phyloP scores from a whole-genome alignment of 2,797 vertebrate genomes.

The Enteromius treurensis region DNA sequence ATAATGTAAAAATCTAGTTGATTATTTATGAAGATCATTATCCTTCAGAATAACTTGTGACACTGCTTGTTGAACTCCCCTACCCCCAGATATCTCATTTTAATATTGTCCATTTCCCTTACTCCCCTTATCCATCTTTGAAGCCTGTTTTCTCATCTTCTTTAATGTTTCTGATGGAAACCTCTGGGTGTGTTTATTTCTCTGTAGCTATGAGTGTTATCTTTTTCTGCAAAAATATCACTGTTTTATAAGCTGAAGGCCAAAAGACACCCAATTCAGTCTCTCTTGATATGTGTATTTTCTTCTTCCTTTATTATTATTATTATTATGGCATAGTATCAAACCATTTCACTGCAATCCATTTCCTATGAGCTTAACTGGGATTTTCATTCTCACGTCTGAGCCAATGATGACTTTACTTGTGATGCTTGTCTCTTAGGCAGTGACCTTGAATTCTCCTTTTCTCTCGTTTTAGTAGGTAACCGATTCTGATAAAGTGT shows the following conservation, averaged over 20 bases:
- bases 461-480: neutral
- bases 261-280: neutral
- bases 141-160: neutral
- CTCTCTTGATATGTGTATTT: neutral
- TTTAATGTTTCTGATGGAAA: conserved; percentile 22
- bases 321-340: neutral
- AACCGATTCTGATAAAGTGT: conserved; percentile 14
- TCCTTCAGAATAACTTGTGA: conserved; percentile 1
- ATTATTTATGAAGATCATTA: neutral
- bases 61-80: neutral
- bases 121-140: neutral
- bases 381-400: conserved; percentile 59
- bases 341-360: conserved; percentile 27
- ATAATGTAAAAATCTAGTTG: neutral
- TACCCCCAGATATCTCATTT: neutral
- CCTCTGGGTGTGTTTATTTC: conserved; percentile 7
- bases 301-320: neutral
- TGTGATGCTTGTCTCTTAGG: conserved; percentile 43
- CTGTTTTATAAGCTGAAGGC: neutral
- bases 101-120: conserved; percentile 8
- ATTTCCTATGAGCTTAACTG: conserved; percentile 61
- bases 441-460: conserved; percentile 42
- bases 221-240: conserved; percentile 11
- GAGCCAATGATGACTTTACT: conserved; percentile 36
- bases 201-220: neutral